Base-by-base conservation (phyloP, 2,113 vertebrate genomes). In the Hippocampus mohnikei region DNA sequence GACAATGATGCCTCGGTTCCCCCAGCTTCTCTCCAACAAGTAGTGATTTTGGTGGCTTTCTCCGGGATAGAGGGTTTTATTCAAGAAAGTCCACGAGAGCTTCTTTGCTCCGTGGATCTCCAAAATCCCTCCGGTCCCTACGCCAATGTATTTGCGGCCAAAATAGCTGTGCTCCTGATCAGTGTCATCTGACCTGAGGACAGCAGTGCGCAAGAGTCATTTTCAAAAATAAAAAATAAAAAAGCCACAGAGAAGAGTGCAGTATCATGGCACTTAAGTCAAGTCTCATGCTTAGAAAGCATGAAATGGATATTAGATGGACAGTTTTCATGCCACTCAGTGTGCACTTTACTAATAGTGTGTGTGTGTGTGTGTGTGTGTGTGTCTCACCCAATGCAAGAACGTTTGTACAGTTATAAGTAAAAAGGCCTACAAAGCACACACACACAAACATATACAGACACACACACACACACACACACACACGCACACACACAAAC, bases 51-150 rank as follows among this genome's bases (percentile, higher is more conserved):
- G 93, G 70, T 91, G 87, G 90, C 93, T 92, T 84, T 95, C 93
- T 18, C 93, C 95, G 0, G 96, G 94, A 37, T 87, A 91, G 0
- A 99, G 90, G 0, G 97, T 98, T 84, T 93, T 94, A 91, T 93
- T 96, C 42, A 99, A 91, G 75, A 99, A 96, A 0, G 96, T 98
- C 97, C 97, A 98, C 0, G 97, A 94, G 48, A 97, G 89, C 72
- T 98, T 98, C 37, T 88, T 94, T 71, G 89, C 76, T 0, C 96
- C 96, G 0, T 98, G 96, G 80, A 99, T 87, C 82, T 98, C 97
- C 0, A 99, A 91, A 0, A 90, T 94, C 13, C 96, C 97, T 0
- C 94, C 95, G 0, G 79, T 82, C 60, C 93, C 93, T 0, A 98
- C 94, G 0, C 97, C 97, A 0, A 99, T 85, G 78, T 93, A 99